These are phyloP conservation scores for Salpingus planirostris DNA, from an alignment of 2,888 invertebrate genomes.

Conservation along the genomic window DNA sequence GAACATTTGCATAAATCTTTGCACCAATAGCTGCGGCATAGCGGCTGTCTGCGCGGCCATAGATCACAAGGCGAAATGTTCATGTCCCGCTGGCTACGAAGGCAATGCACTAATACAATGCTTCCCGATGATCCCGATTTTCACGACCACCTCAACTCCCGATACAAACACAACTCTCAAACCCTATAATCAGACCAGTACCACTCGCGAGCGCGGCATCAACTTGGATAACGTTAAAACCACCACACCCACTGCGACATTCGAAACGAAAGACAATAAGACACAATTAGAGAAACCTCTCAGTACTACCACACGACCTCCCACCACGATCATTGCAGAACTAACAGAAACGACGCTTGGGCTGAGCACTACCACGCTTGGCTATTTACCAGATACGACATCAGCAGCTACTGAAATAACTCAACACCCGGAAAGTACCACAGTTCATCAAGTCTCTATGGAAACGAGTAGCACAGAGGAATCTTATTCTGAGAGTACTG, in stretches of 20 bases:
- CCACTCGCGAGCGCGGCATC: slow-evolving; percentile 16
- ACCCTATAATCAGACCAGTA: slow-evolving; percentile 14
- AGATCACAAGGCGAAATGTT: slow-evolving; percentile 44
- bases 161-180: slow-evolving; percentile 6
- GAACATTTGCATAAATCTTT: slow-evolving; percentile 46
- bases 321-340: too few species aligned
- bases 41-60: slow-evolving; percentile 44
- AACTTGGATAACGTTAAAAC: slow-evolving; percentile 8
- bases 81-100: slow-evolving; percentile 41
- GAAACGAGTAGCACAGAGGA: too few species aligned
- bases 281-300: slow-evolving; percentile 3
- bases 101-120: slow-evolving; percentile 49
- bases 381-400: not conserved
- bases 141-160: slow-evolving; percentile 6
- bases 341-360: not conserved
- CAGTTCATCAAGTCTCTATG: too few species aligned
- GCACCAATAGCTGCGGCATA: slow-evolving; percentile 42
- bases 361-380: not conserved
- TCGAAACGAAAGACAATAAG: slow-evolving; percentile 4
- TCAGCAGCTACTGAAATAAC: too few species aligned
- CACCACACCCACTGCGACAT: not conserved
- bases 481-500: too few species aligned
- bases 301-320: slow-evolving; percentile 1
- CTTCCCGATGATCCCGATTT: slow-evolving; percentile 17
- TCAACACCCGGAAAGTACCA: too few species aligned